phyloP scores from a whole-genome alignment of 2,797 vertebrate species.

The Anguilla anguilla region DNA sequence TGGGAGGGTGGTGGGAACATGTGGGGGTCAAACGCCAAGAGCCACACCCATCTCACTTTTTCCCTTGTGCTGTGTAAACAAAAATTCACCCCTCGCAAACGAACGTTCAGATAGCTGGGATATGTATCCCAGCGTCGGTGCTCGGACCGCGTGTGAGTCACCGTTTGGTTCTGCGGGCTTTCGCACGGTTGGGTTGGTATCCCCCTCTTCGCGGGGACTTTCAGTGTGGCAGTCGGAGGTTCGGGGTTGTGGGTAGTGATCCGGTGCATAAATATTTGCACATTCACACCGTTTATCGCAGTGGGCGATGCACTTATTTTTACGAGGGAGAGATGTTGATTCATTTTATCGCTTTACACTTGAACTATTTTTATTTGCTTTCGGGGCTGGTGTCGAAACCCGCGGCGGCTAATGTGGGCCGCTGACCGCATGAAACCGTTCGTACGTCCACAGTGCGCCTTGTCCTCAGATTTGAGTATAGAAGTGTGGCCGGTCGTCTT shows the following conservation, averaged over 20 bases:
- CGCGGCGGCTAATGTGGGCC: not conserved
- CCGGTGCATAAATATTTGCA: not conserved
- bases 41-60: not conserved
- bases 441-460: not conserved
- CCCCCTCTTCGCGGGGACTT: not conserved
- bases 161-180: not conserved
- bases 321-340: not conserved
- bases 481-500: not conserved
- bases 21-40: not conserved
- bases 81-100: not conserved
- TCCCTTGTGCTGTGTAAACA: not conserved
- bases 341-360: not conserved
- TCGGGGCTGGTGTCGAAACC: not conserved
- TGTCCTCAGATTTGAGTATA: not conserved
- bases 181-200: not conserved
- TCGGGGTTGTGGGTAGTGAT: not conserved
- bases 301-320: not conserved
- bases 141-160: not conserved
- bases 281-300: not conserved
- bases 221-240: not conserved
- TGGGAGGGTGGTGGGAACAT: not conserved
- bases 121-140: not conserved
- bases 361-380: not conserved
- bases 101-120: not conserved
- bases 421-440: not conserved